Evolutionary conservation across 2,113 vertebrate genomes (phyloP).

Genomic region (Strix uralensis): DNA sequence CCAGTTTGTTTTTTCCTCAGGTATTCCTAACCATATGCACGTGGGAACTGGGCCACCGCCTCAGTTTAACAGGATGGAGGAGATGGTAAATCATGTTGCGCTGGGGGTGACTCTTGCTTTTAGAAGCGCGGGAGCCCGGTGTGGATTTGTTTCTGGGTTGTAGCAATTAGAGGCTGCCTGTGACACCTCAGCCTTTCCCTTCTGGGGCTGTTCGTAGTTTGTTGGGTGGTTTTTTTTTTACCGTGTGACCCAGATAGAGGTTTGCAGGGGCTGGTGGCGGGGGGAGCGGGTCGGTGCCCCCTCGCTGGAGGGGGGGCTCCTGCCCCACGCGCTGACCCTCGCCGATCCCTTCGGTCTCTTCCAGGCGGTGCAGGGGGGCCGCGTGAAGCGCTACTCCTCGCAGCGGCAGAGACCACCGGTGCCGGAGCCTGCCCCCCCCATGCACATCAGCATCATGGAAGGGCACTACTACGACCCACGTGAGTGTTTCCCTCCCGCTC

Average conservation of each 20-base stretch:
- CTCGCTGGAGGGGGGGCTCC: not conserved
- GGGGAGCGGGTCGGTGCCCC: not conserved
- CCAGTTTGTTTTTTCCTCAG: constrained; percentile 56
- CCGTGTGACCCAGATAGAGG: not conserved
- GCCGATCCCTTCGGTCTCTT: not conserved
- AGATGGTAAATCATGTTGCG: constrained; percentile 75
- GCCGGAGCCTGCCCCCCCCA: constrained; percentile 85
- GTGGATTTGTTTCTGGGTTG: fast-evolving
- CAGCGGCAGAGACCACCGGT: constrained; percentile 89
- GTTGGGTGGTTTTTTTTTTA: not conserved
- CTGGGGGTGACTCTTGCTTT: not conserved
- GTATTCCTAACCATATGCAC: constrained; percentile 84
- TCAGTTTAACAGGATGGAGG: constrained; percentile 86
- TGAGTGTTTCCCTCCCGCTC: constrained; percentile 69
- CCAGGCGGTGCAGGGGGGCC: constrained; percentile 81
- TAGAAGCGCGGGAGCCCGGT: not conserved
- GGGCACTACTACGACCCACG: constrained; percentile 95
- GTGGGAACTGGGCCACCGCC: constrained; percentile 79
- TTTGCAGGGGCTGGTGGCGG: not conserved
- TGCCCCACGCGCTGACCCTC: not conserved
- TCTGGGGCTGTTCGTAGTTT: no score
- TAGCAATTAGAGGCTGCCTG: not conserved
- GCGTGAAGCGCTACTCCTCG: constrained; percentile 95
- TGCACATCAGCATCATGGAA: constrained; percentile 97
- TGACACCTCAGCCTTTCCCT: not conserved